phyloP scores from a whole-genome alignment of 1,140 invertebrate genomes.

The Atopsyche davidsoni region DNA sequence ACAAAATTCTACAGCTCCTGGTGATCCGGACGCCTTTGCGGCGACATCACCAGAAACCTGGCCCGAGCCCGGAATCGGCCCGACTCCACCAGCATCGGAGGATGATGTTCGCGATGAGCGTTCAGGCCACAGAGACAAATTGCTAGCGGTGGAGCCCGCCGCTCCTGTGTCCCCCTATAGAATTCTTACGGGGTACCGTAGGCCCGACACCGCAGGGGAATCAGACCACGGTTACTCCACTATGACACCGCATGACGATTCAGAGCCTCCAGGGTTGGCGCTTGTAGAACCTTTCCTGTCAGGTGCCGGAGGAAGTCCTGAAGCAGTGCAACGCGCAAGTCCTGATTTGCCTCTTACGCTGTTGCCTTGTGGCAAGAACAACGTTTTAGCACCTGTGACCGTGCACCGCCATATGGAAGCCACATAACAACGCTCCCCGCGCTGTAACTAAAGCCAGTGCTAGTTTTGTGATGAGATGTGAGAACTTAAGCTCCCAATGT shows the following conservation, averaged over 20 bases:
- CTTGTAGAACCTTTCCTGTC: slow-evolving; percentile 55
- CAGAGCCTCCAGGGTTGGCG: slow-evolving; percentile 70
- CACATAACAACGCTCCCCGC: too few relatives aligned
- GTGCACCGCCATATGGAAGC: slow-evolving; percentile 79
- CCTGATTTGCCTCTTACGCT: slow-evolving; percentile 42
- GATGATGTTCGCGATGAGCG: slow-evolving; percentile 41
- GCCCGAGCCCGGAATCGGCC: slow-evolving; percentile 44
- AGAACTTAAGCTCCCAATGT: too few relatives aligned
- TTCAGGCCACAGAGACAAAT: slow-evolving; percentile 54
- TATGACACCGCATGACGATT: slow-evolving; percentile 88
- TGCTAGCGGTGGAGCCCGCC: slow-evolving; percentile 50
- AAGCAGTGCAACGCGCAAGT: slow-evolving; percentile 38
- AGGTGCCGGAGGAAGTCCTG: slow-evolving; percentile 55
- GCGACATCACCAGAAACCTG: slow-evolving; percentile 40
- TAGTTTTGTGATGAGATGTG: too few relatives aligned
- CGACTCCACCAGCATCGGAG: slow-evolving; percentile 38
- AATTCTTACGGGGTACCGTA: slow-evolving; percentile 72
- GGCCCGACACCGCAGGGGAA: slow-evolving; percentile 73
- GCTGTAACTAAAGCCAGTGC: too few relatives aligned
- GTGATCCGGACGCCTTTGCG: slow-evolving; percentile 48
- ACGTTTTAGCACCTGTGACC: slow-evolving; percentile 78
- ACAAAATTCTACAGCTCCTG: slow-evolving; percentile 52
- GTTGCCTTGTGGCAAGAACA: slow-evolving; percentile 53
- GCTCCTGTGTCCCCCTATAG: slow-evolving; percentile 81
- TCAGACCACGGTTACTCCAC: slow-evolving; percentile 93